Evolutionary conservation across 2,797 vertebrate genomes (phyloP), one percentile per base, ranked within the genome.

Genomic region (Tympanoctomys barrerae): DNA sequence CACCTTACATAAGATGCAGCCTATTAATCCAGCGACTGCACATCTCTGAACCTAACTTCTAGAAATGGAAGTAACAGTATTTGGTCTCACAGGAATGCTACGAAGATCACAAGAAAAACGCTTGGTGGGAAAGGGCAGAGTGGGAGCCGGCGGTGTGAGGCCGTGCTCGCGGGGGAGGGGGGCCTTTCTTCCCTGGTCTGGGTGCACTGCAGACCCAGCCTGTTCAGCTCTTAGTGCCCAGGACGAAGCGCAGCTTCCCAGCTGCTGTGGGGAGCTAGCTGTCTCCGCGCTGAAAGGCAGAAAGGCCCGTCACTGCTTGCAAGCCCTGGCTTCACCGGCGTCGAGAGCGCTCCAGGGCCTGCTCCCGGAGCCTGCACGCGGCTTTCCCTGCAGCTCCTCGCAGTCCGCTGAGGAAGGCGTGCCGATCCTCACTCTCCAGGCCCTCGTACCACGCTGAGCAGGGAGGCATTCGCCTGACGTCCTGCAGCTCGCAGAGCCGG

Each of bases 361-460:
- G 21, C 33, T 31, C 33, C 49, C 33, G 83, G 84, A 49, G 4
- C 39, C 24, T 85, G 70, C 86, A 28, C 31, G 79, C 49, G n/a
- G 26, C 21, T 57, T 39, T 78, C 39, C 33, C 54, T 36, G 28
- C 79, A 22, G 66, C 24, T 5, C 2, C 13, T 52, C 83, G n/a
- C 8, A 1, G 28, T 36, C n/a, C 64, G 9, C 3, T 2, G 26
- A 70, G 46, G 77, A 86, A 54, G 31, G 52, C 1, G 24, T 1
- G 24, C 11, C 7, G 4, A 39, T n/a, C 24, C 1, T 18, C 18
- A 9, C 54, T 14, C 11, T 31, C 39, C 33, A 2, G 0, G 46
- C 33, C 22, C 36, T 22, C 22, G 36, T 8, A 31, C 86, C 4
- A n/a, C 1, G 24, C 59, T 75, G 19, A 33, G 49, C 49, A 52